Evolutionary conservation across 1,140 invertebrate genomes (phyloP).

Genomic region (Trichogramma pretiosum): DNA sequence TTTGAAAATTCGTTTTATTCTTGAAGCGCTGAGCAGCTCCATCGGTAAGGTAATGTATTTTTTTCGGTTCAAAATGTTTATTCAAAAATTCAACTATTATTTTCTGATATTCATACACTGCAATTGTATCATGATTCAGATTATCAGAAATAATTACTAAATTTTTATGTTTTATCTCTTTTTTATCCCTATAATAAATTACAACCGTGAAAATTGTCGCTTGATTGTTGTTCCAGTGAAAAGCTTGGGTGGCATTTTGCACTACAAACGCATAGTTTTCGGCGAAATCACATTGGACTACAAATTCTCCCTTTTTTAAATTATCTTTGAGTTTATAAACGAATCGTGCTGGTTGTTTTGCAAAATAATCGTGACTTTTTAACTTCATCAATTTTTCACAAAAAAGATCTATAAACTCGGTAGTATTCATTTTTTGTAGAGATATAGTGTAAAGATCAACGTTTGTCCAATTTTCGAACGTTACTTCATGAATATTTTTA

Average conservation of each 20-base stretch:
- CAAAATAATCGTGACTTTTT: slow-evolving; percentile 19
- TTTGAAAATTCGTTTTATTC: background rate
- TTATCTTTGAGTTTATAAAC: too few species aligned
- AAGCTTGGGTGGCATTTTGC: slow-evolving; percentile 1
- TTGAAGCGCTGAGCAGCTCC: background rate
- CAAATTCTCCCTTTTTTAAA: slow-evolving; percentile 16
- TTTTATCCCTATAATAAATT: slow-evolving; percentile 7
- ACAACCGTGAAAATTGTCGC: slow-evolving; percentile 7
- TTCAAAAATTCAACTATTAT: background rate
- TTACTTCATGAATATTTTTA: slow-evolving; percentile 6
- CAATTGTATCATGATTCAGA: slow-evolving; percentile 7
- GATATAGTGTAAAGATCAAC: slow-evolving; percentile 6
- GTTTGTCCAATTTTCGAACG: slow-evolving; percentile 11
- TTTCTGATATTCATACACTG: background rate
- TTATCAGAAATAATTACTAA: slow-evolving; percentile 6
- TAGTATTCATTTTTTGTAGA: background rate
- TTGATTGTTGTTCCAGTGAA: too few species aligned
- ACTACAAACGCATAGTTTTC: too few species aligned
- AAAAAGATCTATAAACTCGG: slow-evolving; percentile 16
- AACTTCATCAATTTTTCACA: slow-evolving; percentile 10
- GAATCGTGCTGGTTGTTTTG: slow-evolving; percentile 19
- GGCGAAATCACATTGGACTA: slow-evolving; percentile 11
- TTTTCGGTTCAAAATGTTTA: background rate
- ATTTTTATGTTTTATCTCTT: slow-evolving; percentile 3
- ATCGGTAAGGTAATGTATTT: background rate